Conservation (phyloP, 2,797 vertebrate genomes). For the Protosalanx chinensis region DNA sequence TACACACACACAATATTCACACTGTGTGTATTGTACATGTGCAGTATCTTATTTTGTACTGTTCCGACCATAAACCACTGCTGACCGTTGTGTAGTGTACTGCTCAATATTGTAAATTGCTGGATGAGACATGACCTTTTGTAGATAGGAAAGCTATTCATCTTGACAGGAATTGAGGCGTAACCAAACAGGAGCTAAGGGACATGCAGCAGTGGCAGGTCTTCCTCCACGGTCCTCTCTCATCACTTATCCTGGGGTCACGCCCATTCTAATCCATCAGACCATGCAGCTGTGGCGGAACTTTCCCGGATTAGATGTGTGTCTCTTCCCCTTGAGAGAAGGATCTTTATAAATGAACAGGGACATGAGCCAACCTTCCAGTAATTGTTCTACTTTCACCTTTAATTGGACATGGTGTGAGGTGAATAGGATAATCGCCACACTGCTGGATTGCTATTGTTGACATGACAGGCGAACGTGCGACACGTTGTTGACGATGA, state of each 20-base stretch:
- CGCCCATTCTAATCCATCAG: slow-evolving; percentile 4
- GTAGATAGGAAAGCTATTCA: too few species aligned
- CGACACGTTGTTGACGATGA: slow-evolving; percentile 6
- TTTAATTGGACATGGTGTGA: slow-evolving; percentile 61
- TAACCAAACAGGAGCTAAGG: too few species aligned
- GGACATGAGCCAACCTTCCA: slow-evolving; percentile 60
- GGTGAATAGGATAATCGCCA: slow-evolving; percentile 51
- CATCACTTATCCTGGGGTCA: slow-evolving; percentile 22
- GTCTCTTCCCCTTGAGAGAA: slow-evolving; percentile 43
- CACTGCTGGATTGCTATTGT: slow-evolving; percentile 32
- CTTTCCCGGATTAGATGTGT: slow-evolving; percentile 21
- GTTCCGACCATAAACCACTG: too few species aligned
- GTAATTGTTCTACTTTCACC: slow-evolving; percentile 59
- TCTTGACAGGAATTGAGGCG: too few species aligned
- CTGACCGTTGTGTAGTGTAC: too few species aligned
- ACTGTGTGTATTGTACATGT: background rate
- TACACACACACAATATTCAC: background rate
- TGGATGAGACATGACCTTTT: too few species aligned
- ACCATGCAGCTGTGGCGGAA: background rate
- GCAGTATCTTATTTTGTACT: too few species aligned
- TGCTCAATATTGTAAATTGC: too few species aligned
- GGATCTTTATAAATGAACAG: slow-evolving; percentile 48
- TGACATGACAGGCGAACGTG: slow-evolving; percentile 31
- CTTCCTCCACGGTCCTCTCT: background rate
- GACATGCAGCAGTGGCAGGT: background rate